phyloP scores from a whole-genome alignment of 2,797 vertebrate genomes.

The Scyliorhinus canicula region DNA sequence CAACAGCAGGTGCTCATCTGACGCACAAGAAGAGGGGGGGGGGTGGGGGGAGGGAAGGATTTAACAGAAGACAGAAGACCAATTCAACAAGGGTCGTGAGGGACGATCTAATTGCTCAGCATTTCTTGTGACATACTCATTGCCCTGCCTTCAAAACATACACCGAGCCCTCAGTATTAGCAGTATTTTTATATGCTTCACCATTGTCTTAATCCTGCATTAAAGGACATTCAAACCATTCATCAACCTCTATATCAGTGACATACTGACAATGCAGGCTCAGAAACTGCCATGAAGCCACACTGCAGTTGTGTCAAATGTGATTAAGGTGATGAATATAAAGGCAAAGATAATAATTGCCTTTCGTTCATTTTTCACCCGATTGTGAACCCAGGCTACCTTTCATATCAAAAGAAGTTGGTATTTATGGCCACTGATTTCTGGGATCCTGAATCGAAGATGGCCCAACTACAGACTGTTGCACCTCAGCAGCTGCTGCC shows the following conservation, averaged over 20 bases:
- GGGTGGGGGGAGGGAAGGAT: background rate
- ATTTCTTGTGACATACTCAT: background rate
- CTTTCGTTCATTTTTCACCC: background rate
- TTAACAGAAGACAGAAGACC: background rate
- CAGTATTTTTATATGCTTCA: background rate
- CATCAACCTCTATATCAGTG: background rate
- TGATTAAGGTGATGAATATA: background rate
- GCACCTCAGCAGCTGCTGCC: background rate
- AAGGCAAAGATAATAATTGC: background rate
- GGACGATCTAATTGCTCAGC: background rate
- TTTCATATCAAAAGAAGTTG: background rate
- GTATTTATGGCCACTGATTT: background rate
- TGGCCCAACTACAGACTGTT: background rate
- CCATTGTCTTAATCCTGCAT: background rate
- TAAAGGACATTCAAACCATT: slow-evolving; percentile 7
- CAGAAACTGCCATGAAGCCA: background rate
- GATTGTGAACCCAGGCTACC: background rate
- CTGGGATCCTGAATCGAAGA: background rate
- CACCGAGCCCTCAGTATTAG: background rate
- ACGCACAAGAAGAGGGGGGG: background rate
- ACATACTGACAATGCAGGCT: background rate
- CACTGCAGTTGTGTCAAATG: background rate
- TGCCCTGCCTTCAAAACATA: background rate
- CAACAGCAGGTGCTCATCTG: background rate
- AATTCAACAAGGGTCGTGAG: background rate